Evolutionary conservation across 2,113 vertebrate species (phyloP).

Genomic region (Passerina amoena): DNA sequence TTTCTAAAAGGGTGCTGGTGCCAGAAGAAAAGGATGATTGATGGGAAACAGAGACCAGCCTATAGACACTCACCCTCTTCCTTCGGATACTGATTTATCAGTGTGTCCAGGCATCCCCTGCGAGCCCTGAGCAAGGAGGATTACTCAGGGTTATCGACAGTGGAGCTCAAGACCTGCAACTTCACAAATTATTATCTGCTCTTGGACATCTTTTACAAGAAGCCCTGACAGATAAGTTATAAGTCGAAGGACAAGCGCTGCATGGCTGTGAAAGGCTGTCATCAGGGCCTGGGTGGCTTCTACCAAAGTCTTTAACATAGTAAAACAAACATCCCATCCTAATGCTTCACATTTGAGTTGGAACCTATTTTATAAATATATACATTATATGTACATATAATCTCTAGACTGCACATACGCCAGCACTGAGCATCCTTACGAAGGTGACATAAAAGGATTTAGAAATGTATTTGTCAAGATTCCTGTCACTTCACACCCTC

Average conservation of each 20-base stretch:
- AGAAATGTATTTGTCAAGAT: constrained; percentile 90
- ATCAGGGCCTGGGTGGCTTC: constrained; percentile 73
- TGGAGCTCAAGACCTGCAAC: constrained; percentile 42
- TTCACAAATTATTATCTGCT: constrained; percentile 47
- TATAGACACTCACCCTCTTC: constrained; percentile 75
- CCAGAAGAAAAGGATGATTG: constrained; percentile 84
- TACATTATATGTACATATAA: constrained; percentile 10
- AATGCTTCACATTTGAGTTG: constrained; percentile 24
- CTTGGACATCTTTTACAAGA: constrained; percentile 59
- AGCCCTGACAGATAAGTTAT: constrained; percentile 33
- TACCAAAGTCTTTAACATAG: constrained; percentile 66
- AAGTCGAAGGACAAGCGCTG: constrained; percentile 13
- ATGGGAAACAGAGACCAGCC: constrained; percentile 78
- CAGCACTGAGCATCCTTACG: not conserved
- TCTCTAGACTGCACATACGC: not conserved
- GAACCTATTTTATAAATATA: constrained; percentile 45
- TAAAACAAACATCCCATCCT: constrained; percentile 49
- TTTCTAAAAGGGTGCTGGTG: constrained; percentile 80
- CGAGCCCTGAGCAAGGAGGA: constrained; percentile 42
- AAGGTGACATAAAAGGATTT: constrained; percentile 67
- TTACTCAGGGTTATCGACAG: constrained; percentile 67
- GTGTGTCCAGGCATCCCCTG: constrained; percentile 35
- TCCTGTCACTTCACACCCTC: constrained; percentile 87
- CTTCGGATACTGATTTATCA: constrained; percentile 72
- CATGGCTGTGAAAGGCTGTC: constrained; percentile 48